phyloP scores from a whole-genome alignment of 1,140 invertebrate species.

The Drosophila triauraria region DNA sequence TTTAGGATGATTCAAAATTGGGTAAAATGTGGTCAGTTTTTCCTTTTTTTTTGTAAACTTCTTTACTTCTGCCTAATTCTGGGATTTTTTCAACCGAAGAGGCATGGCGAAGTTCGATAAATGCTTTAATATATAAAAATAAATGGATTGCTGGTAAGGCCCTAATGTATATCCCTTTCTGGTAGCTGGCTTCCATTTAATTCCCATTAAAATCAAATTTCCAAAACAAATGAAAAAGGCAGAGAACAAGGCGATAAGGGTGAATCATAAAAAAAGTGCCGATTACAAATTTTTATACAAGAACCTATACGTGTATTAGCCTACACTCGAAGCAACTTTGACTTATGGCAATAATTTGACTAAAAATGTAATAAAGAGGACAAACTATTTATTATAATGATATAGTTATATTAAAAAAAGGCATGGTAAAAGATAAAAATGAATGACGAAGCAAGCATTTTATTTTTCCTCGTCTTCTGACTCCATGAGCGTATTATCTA shows the following conservation, averaged over 20 bases:
- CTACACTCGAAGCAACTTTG: not conserved
- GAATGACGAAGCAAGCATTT: no score
- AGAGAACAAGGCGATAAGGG: not conserved
- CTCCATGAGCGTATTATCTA: no score
- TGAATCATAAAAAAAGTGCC: constrained; percentile 6
- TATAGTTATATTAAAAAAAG: no score
- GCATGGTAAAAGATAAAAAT: no score
- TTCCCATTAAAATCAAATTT: not conserved
- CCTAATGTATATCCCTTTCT: not conserved
- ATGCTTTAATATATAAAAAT: no score
- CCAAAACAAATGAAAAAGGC: not conserved
- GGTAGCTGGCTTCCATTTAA: not conserved
- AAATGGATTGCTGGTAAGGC: no score
- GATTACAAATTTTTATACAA: not conserved
- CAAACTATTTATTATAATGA: no score
- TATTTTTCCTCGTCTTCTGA: no score
- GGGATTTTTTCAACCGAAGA: no score
- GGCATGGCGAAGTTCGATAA: no score
- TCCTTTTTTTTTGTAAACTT: not conserved
- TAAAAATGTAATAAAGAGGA: no score
- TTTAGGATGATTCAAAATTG: not conserved
- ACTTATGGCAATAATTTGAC: not conserved
- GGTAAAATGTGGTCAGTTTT: not conserved
- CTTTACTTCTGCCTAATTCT: constrained; percentile 4
- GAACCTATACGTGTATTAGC: not conserved